These are phyloP conservation scores for Callorhinus ursinus DNA, from an alignment of 2,113 vertebrate species.

Conservation along the genomic window DNA sequence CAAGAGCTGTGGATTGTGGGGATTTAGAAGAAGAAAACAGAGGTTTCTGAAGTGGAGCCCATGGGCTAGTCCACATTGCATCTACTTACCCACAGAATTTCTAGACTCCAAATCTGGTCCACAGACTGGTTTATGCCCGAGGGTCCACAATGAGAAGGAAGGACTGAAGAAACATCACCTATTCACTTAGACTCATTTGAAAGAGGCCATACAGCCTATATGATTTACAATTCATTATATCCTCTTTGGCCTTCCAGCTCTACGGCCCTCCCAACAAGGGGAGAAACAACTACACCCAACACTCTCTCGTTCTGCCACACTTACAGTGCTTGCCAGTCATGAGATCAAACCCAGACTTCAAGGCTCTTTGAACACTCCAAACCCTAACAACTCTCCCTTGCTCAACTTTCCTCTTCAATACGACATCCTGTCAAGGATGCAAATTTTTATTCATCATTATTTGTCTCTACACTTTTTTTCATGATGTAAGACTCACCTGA, in stretches of 20 bases:
- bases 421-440: background rate
- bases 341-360: background rate
- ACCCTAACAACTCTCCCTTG: background rate
- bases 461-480: background rate
- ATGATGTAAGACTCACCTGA: background rate
- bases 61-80: background rate
- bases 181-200: background rate
- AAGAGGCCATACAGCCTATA: background rate
- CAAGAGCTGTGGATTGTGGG: background rate
- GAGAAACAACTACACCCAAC: background rate
- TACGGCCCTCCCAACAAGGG: background rate
- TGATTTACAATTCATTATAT: background rate
- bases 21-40: background rate
- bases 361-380: background rate
- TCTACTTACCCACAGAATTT: background rate
- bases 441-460: background rate
- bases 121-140: background rate
- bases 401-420: background rate
- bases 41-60: background rate
- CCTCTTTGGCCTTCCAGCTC: background rate
- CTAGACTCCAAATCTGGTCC: background rate
- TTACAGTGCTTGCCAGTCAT: background rate
- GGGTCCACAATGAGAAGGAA: background rate
- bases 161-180: background rate
- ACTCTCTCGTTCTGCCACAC: rapidly evolving